Evolutionary conservation across 2,888 invertebrate species (phyloP), one percentile per base, ranked within the genome.

Genomic region (Tethea ocularis): DNA sequence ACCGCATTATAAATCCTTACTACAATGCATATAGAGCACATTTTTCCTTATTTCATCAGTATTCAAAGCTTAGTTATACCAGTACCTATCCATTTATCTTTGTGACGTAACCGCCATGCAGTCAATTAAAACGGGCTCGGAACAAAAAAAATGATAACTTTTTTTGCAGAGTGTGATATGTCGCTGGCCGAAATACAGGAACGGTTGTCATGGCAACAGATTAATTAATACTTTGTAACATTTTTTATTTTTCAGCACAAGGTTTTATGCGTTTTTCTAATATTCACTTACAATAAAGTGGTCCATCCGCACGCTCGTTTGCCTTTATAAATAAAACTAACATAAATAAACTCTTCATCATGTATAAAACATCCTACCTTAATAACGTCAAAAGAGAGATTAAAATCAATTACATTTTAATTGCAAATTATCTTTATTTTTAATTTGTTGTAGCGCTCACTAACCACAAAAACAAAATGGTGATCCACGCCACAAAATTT

Each of bases 41-140:
- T 67, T 71, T 74, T 71, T 51, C 56, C 41, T 36, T 60, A 57
- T 15, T 24, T 46, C 23, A 29, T 24, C 22, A 58, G 46, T 52
- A 69, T 69, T 70, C 67, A 20, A 69, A 66, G 67, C 67, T 75
- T 66, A 72, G 72, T 69, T 74, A 65, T 65, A 65, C 70, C 68
- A 68, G n/a, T n/a, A n/a, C 60, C 60, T 63, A 63, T 66, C 73
- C 75, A 74, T 75, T 76, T 73, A 73, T 76, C 75, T 74, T 76
- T 71, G 70, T 66, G 70, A 73, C 69, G 65, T 61, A 69, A 67
- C 68, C 66, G 61, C 66, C 69, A 63, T 62, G 64, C 67, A 73
- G 77, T 76, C 75, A 76, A 76, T 76, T 76, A 76, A 76, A 71
- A 76, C 66, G 56, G 57, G 61, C 62, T 56, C 46, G 20, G 46